phyloP scores from a whole-genome alignment of 2,888 invertebrate genomes.

The Hipparchia sbordonii region DNA sequence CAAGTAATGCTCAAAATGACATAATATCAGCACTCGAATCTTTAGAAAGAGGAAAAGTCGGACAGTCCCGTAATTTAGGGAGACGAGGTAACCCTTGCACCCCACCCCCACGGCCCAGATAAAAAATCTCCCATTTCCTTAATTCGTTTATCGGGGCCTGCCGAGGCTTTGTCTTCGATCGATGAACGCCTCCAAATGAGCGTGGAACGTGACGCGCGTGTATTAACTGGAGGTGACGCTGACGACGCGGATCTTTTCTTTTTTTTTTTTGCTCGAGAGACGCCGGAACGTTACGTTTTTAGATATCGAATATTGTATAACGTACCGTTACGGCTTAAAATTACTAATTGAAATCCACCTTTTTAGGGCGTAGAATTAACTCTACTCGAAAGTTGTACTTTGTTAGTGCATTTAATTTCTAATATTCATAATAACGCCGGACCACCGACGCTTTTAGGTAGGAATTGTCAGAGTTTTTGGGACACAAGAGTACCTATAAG shows the following conservation, averaged over 20 bases:
- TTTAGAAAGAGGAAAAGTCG: neutral
- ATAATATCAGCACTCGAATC: no score
- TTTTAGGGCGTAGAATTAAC: no score
- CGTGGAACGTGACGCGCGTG: conserved; percentile 78
- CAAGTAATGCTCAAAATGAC: no score
- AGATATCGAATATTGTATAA: neutral
- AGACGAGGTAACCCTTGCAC: conserved; percentile 32
- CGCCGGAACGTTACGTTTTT: conserved; percentile 6
- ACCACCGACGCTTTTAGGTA: no score
- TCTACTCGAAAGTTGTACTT: no score
- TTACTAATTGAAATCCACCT: no score
- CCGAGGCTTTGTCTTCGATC: conserved; percentile 82
- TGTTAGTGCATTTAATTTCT: no score
- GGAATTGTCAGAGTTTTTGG: no score
- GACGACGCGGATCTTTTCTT: conserved; percentile 48
- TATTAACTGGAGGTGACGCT: conserved; percentile 74
- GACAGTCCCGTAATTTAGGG: neutral
- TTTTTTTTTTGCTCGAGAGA: conserved; percentile 36
- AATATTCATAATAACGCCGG: no score
- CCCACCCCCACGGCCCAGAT: conserved; percentile 68
- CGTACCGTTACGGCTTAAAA: no score
- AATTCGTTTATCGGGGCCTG: conserved; percentile 82
- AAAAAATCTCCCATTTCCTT: conserved; percentile 84
- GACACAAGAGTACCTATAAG: no score
- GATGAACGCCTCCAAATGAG: conserved; percentile 80